Base-by-base conservation (phyloP, 2,797 vertebrate genomes). In the Euthynnus affinis region DNA sequence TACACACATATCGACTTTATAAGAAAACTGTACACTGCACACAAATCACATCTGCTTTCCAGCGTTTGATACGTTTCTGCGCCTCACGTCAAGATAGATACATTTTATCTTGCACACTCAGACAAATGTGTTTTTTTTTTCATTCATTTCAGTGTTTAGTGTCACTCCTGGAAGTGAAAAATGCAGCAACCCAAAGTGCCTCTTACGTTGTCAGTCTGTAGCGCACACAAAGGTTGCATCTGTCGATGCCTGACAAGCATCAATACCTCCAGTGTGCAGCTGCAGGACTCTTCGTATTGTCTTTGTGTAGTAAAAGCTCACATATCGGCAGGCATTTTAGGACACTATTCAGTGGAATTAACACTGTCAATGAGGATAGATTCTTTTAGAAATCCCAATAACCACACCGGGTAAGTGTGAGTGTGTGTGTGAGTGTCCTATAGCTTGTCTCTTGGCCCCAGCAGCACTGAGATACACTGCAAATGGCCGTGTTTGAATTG, bases 321-420 rank as follows among this genome's bases (percentile, higher is more conserved):
- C 73, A 57, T 90, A 93, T 92, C 78, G 86, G 91, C 89, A 92
- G 87, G 86, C 46, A 34, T 90, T 93, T 93, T 89, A 82, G 87
- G 88, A 81, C 73, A 88, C 88, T 88, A 91, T 93, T 88, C 83
- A 80, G 53, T 34, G 68, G 90, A 91, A 93, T 94, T 92, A 93
- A 85, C 80, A 80, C 83, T 80, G 85, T 92, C 92, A 88, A 85
- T 89, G 89, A 76, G 67, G 80, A 92, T 91, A 76, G 88, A 92
- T 92, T 87, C 82, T 89, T 83, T 77, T 23, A 57, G 68, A 91
- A 87, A 88, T 88, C 82, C 83, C 86, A 88, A 84, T 89, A 83
- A 83, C 48, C 81, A 66, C 77, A 73, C 65, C 49, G 40, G 40
- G 40, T 53, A 53, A 74, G 59, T 59, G 46, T 64, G 61, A 42